phyloP scores from a whole-genome alignment of 2,797 vertebrate genomes.

The Tarsius wallacei region DNA sequence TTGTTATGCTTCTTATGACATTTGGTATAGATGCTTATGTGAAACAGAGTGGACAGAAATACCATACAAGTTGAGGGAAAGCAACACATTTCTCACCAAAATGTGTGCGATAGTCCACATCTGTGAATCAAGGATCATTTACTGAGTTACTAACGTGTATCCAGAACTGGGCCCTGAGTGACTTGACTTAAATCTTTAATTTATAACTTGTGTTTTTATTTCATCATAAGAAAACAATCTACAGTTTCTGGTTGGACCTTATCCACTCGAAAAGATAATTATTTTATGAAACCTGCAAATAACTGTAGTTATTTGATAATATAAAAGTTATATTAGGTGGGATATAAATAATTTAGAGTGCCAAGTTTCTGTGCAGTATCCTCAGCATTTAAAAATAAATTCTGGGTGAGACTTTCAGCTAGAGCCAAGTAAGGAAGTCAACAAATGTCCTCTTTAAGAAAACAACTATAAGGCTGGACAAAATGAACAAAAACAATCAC shows the following conservation, averaged over 20 bases:
- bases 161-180: background rate
- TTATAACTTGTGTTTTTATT: conserved; percentile 3
- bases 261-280: background rate
- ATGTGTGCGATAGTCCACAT: background rate
- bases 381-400: conserved; percentile 66
- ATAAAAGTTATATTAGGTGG: background rate
- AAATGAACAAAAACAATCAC: conserved; percentile 22
- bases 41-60: background rate
- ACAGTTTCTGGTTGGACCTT: background rate
- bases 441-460: conserved; percentile 16
- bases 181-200: conserved; percentile 37
- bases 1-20: background rate
- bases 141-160: background rate
- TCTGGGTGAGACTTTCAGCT: background rate
- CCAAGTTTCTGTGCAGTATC: background rate
- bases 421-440: conserved; percentile 17
- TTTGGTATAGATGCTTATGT: background rate
- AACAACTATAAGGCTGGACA: background rate
- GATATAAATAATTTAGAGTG: background rate
- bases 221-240: background rate
- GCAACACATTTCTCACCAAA: background rate
- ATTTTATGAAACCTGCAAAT: background rate
- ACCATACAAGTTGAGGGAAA: background rate
- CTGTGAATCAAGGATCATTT: background rate
- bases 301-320: background rate